Evolutionary conservation across 2,113 vertebrate genomes (phyloP).

Genomic region (Meriones unguiculatus): DNA sequence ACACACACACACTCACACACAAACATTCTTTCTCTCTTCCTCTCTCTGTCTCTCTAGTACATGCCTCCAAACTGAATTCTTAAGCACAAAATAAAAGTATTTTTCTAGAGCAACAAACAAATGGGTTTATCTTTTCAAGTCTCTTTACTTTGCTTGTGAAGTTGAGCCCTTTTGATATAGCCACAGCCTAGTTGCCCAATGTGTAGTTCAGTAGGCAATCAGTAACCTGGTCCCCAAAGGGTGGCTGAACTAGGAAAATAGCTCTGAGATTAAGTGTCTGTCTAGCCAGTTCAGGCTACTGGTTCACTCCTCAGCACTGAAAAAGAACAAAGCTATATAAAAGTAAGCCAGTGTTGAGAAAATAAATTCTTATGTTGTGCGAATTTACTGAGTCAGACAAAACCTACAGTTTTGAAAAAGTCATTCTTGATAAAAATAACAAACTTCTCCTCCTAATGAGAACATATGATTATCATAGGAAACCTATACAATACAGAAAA

Average conservation of each 20-base stretch:
- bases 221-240: not conserved
- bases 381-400: constrained; percentile 1
- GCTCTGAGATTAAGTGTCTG: not conserved
- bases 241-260: not conserved
- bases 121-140: not conserved
- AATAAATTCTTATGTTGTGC: not conserved
- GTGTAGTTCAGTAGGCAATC: not conserved
- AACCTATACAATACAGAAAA: constrained; percentile 23
- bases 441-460: not conserved
- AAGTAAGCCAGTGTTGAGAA: not conserved
- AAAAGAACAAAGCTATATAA: not conserved
- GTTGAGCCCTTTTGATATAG: not conserved
- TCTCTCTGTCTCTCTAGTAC: not conserved
- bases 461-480: not conserved
- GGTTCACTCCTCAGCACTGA: too few relatives aligned
- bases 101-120: not conserved
- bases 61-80: not conserved
- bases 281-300: not conserved
- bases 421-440: constrained; percentile 17
- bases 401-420: not conserved
- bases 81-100: not conserved
- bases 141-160: not conserved
- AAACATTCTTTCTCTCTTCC: too few relatives aligned
- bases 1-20: too few relatives aligned
- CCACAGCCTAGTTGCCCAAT: too few relatives aligned